Percentiles rank a stretch among this genome's conserved stretches.
phyloP scores from a whole-genome alignment of 2,888 invertebrate genomes.

The Hypolimnas misippus region DNA sequence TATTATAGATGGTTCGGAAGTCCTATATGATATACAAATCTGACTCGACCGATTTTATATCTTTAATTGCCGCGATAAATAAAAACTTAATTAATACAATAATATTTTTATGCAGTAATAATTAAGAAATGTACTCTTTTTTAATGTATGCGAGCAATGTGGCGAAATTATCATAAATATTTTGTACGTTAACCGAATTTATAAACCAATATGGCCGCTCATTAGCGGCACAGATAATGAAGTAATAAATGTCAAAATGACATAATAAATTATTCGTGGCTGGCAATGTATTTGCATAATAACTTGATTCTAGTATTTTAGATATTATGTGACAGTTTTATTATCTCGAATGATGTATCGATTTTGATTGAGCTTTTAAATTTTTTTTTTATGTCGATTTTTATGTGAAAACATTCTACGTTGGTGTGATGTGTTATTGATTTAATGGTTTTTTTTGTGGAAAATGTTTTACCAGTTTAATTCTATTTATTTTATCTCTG shows the following conservation, averaged over 20 bases:
- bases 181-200: constrained; percentile 6
- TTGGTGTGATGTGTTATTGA: too few species aligned
- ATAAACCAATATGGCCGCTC: constrained; percentile 44
- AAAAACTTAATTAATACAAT: too few species aligned
- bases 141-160: constrained; percentile 3
- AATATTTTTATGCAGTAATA: too few species aligned
- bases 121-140: neutral
- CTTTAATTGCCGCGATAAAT: too few species aligned
- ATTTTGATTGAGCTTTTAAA: neutral
- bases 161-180: constrained; percentile 18
- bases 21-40: too few species aligned
- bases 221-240: constrained; percentile 54
- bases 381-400: constrained; percentile 6
- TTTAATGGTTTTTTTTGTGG: too few species aligned
- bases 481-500: too few species aligned
- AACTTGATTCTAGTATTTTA: constrained; percentile 10
- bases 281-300: constrained; percentile 47
- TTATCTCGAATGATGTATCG: neutral
- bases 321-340: neutral
- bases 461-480: too few species aligned
- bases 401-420: too few species aligned
- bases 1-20: too few species aligned
- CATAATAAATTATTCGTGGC: constrained; percentile 31
- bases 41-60: too few species aligned
- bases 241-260: constrained; percentile 60